Evolutionary conservation across 1,140 invertebrate genomes (phyloP).

Genomic region (Muscidifurax raptorellus): DNA sequence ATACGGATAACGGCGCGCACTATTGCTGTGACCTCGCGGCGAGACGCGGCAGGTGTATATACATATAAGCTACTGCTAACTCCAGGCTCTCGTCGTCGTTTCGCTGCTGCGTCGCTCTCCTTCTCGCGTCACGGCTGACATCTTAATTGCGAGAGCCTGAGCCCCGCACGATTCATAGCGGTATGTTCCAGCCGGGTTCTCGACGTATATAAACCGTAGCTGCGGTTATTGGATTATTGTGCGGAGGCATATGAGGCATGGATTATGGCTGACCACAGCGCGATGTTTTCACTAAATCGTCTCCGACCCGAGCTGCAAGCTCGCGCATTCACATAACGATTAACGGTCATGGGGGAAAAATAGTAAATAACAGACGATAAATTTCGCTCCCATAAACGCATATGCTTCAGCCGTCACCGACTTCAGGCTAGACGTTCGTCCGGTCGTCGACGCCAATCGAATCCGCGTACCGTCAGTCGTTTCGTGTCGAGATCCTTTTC

Average conservation of each 20-base stretch:
- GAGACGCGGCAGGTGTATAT: background rate
- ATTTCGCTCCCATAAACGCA: background rate
- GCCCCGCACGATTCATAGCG: constrained; percentile 13
- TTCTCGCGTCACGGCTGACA: constrained; percentile 9
- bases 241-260: background rate
- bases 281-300: background rate
- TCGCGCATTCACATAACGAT: no score
- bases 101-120: background rate
- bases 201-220: background rate
- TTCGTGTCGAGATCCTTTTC: background rate
- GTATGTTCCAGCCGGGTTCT: background rate
- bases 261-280: background rate
- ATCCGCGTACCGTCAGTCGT: background rate
- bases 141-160: constrained; percentile 28
- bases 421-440: background rate
- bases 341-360: no score
- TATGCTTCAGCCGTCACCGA: background rate
- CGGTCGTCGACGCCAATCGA: constrained; percentile 4
- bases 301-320: background rate
- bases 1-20: no score
- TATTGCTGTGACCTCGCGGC: constrained; percentile 10
- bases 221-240: background rate
- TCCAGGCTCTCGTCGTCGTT: constrained; percentile 7
- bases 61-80: background rate
- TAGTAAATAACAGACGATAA: background rate